phyloP scores from a whole-genome alignment of 2,888 invertebrate genomes.

The Belgica antarctica region DNA sequence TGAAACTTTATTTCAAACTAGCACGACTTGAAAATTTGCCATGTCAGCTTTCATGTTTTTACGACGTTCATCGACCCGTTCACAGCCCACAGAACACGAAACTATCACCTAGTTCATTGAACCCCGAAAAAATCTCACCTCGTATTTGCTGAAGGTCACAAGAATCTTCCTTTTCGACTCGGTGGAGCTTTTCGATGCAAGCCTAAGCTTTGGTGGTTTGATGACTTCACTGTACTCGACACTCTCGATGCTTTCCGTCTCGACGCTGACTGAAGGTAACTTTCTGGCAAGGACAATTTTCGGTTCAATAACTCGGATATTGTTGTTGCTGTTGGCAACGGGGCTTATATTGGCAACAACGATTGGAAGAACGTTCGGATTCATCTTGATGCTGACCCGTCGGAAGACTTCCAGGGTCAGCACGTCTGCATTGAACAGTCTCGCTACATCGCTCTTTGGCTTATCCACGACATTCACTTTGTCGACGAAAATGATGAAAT shows the following conservation, averaged over 20 bases:
- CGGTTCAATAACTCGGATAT: too few species aligned
- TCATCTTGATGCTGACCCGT: background rate
- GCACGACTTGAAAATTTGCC: too few species aligned
- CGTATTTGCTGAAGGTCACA: conserved; percentile 24
- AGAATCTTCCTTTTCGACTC: background rate
- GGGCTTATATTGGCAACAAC: background rate
- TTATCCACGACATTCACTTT: background rate
- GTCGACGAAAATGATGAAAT: conserved; percentile 15
- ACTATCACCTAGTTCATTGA: too few species aligned
- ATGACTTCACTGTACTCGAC: background rate
- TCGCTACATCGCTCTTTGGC: background rate
- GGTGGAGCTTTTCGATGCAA: background rate
- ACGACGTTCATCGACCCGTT: too few species aligned
- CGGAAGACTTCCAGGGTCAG: conserved; percentile 24
- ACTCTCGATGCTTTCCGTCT: background rate
- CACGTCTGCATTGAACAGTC: background rate
- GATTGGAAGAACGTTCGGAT: background rate
- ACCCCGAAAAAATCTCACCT: too few species aligned
- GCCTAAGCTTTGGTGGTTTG: background rate
- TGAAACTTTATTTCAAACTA: too few species aligned
- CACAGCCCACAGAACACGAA: background rate
- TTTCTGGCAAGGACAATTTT: too few species aligned
- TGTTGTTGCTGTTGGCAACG: background rate
- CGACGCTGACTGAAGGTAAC: background rate
- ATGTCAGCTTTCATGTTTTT: too few species aligned